These are phyloP conservation scores for Plagiodera versicolora DNA, from an alignment of 2,888 invertebrate species.

Conservation along the genomic window DNA sequence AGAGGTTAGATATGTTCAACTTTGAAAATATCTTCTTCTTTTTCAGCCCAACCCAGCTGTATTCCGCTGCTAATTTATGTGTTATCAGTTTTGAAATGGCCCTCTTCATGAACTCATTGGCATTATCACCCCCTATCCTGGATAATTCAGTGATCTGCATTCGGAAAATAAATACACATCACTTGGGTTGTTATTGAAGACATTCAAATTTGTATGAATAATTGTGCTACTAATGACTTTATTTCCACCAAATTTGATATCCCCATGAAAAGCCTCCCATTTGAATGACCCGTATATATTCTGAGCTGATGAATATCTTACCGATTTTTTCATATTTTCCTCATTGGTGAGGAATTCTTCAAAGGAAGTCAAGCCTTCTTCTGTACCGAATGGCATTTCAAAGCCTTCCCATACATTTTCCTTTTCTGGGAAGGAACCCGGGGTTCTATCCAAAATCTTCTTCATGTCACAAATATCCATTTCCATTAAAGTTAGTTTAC, in stretches of 20 bases:
- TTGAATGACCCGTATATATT: constrained; percentile 3
- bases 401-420: neutral
- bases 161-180: constrained; percentile 5
- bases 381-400: neutral
- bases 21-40: constrained; percentile 9
- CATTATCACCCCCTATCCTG: constrained; percentile 5
- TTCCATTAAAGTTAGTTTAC: neutral
- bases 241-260: constrained; percentile 2
- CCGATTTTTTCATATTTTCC: constrained; percentile 10
- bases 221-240: neutral
- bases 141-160: constrained; percentile 9
- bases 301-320: neutral
- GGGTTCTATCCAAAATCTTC: neutral
- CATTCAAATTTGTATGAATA: neutral
- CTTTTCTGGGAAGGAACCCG: neutral
- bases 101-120: constrained; percentile 10
- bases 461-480: constrained; percentile 1
- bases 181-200: neutral
- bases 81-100: constrained; percentile 7
- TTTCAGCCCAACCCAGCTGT: constrained; percentile 7
- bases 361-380: constrained; percentile 6
- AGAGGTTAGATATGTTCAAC: neutral
- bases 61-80: constrained; percentile 8
- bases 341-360: constrained; percentile 5
- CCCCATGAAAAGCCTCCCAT: constrained; percentile 1